Percentiles rank a stretch among this genome's conserved stretches.
These are phyloP conservation scores for Synanthedon myopaeformis DNA, from an alignment of 2,888 invertebrate species.

Conservation along the genomic window DNA sequence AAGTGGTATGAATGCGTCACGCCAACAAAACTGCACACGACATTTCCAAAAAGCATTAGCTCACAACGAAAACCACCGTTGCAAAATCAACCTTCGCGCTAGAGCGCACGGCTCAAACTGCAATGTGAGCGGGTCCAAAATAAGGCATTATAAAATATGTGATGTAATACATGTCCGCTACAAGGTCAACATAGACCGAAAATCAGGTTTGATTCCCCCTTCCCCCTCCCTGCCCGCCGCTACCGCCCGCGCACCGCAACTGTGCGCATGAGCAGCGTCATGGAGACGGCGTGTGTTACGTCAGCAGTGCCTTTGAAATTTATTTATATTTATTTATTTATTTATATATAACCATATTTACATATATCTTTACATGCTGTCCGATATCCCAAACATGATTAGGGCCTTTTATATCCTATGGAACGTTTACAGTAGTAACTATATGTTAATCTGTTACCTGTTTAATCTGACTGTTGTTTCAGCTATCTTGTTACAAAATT, in stretches of 20 bases:
- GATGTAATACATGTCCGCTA: slow-evolving; percentile 59
- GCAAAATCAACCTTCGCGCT: slow-evolving; percentile 10
- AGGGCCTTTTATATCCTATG: no score
- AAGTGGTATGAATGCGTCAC: slow-evolving; percentile 31
- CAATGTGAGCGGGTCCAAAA: slow-evolving; percentile 15
- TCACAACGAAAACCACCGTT: neutral
- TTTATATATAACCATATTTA: no score
- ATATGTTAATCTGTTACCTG: no score
- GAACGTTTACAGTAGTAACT: no score
- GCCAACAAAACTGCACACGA: slow-evolving; percentile 12
- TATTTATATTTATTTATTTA: no score
- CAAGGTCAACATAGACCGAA: slow-evolving; percentile 69
- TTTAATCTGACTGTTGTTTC: no score
- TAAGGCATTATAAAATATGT: slow-evolving; percentile 52
- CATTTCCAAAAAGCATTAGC: slow-evolving; percentile 17
- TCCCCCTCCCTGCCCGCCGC: slow-evolving; percentile 16
- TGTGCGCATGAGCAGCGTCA: slow-evolving; percentile 36
- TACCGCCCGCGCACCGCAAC: slow-evolving; percentile 17
- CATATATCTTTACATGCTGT: no score
- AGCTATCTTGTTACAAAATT: no score
- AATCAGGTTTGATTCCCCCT: slow-evolving; percentile 53
- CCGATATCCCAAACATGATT: no score
- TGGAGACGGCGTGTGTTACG: slow-evolving; percentile 24
- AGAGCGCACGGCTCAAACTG: slow-evolving; percentile 3
- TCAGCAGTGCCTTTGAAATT: slow-evolving; percentile 6